phyloP scores from a whole-genome alignment of 2,113 vertebrate genomes.

The Podarcis raffonei region DNA sequence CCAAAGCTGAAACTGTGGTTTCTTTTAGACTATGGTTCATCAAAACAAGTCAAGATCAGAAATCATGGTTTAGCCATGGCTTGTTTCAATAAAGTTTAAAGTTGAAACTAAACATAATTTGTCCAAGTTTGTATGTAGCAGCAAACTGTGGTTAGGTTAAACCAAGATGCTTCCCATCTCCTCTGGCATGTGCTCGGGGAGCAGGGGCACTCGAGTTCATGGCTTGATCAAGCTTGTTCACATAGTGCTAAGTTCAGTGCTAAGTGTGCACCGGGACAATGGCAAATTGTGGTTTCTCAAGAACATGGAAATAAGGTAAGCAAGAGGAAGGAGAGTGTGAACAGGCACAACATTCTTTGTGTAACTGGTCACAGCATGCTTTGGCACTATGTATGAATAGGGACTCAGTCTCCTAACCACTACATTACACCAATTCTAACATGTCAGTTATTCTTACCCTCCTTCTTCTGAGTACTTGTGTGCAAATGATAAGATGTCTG shows the following conservation, averaged over 20 bases:
- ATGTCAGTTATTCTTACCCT: slow-evolving; percentile 79
- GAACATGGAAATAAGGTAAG: not conserved
- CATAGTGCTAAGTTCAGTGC: too few relatives aligned
- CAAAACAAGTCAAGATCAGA: not conserved
- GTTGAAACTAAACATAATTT: not conserved
- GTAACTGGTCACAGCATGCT: not conserved
- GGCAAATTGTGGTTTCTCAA: not conserved
- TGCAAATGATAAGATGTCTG: slow-evolving; percentile 94
- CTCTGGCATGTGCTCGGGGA: not conserved
- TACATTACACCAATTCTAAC: not conserved
- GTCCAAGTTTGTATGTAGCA: too few relatives aligned
- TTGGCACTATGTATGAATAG: not conserved
- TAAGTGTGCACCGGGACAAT: not conserved
- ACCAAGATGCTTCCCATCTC: too few relatives aligned
- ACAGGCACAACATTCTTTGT: not conserved
- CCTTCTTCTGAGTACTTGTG: slow-evolving; percentile 95
- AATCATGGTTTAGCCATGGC: not conserved
- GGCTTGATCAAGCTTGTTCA: too few relatives aligned
- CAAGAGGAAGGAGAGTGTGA: not conserved
- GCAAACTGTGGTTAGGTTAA: too few relatives aligned
- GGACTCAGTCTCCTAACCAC: not conserved
- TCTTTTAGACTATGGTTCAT: not conserved
- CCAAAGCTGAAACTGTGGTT: not conserved
- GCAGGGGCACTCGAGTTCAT: not conserved
- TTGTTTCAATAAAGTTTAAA: too few relatives aligned